phyloP scores from a whole-genome alignment of 2,888 invertebrate species.

The Cephus spinipes region DNA sequence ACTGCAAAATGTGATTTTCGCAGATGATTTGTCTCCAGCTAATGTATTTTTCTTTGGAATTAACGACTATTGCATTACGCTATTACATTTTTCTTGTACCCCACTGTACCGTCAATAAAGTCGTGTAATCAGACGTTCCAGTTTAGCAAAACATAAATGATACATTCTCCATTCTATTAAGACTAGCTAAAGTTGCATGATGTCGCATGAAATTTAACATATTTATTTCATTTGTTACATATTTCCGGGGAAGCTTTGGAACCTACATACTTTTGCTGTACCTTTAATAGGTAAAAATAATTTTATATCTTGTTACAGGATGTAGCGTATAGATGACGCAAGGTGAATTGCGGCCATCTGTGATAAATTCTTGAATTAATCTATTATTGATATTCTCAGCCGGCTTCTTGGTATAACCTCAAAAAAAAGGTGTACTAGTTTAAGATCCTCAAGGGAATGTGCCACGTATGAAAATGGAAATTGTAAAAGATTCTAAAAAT shows the following conservation, averaged over 20 bases:
- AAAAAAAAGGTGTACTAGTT: background rate
- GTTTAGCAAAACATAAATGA: background rate
- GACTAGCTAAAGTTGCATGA: background rate
- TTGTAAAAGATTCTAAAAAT: background rate
- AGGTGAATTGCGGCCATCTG: background rate
- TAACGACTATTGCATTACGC: background rate
- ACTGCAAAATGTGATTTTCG: background rate
- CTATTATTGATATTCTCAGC: background rate
- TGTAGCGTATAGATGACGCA: background rate
- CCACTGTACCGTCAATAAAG: background rate
- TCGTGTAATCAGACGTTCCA: background rate
- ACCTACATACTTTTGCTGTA: background rate
- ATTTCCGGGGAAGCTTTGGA: background rate
- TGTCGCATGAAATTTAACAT: background rate
- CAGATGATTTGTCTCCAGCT: background rate
- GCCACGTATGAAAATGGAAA: background rate
- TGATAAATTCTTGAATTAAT: background rate
- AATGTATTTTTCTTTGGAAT: background rate
- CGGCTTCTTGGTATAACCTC: background rate
- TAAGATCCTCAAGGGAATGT: background rate
- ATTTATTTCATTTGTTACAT: background rate
- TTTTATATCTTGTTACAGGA: background rate
- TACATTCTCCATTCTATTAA: background rate
- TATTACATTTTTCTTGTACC: background rate
- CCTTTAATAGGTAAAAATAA: background rate